A percentile compares a stretch with the other conserved stretches of the same genome.
Conservation (phyloP, 2,113 vertebrate genomes). For the Solea senegalensis region DNA sequence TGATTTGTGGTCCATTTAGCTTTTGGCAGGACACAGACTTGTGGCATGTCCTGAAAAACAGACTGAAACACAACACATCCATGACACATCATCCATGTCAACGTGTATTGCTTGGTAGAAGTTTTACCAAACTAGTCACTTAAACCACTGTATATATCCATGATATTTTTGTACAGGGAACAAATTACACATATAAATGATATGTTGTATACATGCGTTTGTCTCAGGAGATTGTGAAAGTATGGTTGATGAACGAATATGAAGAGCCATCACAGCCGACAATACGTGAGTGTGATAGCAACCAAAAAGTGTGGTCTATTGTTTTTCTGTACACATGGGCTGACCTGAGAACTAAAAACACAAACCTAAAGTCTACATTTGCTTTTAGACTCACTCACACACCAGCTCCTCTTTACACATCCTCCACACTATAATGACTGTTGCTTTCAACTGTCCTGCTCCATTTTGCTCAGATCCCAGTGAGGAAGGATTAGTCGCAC, state of each 20-base stretch:
- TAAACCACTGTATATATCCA: neutral
- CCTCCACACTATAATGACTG: neutral
- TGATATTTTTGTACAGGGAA: too few relatives aligned
- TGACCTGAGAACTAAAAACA: conserved; percentile 18
- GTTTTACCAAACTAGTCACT: neutral
- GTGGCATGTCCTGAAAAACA: neutral
- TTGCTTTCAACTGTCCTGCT: conserved; percentile 17
- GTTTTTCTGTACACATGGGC: neutral
- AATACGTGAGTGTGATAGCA: neutral
- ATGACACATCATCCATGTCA: neutral
- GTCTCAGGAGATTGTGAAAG: neutral
- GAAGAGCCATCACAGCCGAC: neutral
- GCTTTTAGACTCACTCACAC: conserved; percentile 3
- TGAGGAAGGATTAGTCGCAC: conserved; percentile 16
- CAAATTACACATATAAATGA: neutral
- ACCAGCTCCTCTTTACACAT: conserved; percentile 7
- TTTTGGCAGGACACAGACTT: neutral
- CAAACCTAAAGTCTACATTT: neutral
- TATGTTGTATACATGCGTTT: neutral
- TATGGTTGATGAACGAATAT: neutral
- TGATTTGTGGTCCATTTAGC: too few relatives aligned
- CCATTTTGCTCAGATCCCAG: conserved; percentile 2
- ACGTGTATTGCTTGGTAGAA: neutral
- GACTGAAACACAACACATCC: neutral
- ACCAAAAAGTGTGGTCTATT: neutral